Conservation (phyloP, 2,888 invertebrate species). For the Agapetus fuscipes region DNA sequence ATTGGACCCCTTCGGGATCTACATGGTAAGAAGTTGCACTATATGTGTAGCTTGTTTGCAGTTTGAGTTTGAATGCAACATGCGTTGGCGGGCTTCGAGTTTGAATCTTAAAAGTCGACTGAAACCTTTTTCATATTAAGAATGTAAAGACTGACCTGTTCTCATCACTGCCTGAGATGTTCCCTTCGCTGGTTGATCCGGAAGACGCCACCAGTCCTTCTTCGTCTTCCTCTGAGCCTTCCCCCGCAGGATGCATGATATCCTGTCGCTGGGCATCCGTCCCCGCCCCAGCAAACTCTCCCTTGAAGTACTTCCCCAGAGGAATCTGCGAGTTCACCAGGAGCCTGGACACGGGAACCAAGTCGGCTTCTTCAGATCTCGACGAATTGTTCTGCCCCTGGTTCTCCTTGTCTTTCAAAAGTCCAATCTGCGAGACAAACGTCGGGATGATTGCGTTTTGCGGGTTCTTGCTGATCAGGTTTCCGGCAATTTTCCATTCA, state of each 20-base stretch:
- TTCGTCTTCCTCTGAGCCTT: conserved; percentile 49
- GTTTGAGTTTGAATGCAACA: too few relatives aligned
- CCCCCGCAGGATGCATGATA: background rate
- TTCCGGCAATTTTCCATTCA: conserved; percentile 46
- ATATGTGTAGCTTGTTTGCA: too few relatives aligned
- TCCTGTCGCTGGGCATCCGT: conserved; percentile 39
- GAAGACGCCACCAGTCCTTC: conserved; percentile 75
- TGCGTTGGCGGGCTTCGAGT: too few relatives aligned
- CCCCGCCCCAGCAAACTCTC: conserved; percentile 51
- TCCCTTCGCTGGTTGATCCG: conserved; percentile 68
- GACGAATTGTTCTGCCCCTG: background rate
- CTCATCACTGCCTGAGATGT: conserved; percentile 76
- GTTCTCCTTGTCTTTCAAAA: background rate
- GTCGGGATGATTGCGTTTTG: conserved; percentile 23
- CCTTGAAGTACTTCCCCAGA: conserved; percentile 56
- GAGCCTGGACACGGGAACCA: conserved; percentile 69
- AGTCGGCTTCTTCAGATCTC: conserved; percentile 42
- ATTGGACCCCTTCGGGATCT: too few relatives aligned
- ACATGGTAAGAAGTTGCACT: too few relatives aligned
- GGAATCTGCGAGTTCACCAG: conserved; percentile 57
- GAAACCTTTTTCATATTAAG: too few relatives aligned
- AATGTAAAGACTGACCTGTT: conserved; percentile 62
- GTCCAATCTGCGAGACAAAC: conserved; percentile 14
- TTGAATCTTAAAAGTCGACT: too few relatives aligned
- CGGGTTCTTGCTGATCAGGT: conserved; percentile 44